These are phyloP conservation scores for Upupa epops DNA, from an alignment of 2,113 vertebrate species.

Conservation along the genomic window DNA sequence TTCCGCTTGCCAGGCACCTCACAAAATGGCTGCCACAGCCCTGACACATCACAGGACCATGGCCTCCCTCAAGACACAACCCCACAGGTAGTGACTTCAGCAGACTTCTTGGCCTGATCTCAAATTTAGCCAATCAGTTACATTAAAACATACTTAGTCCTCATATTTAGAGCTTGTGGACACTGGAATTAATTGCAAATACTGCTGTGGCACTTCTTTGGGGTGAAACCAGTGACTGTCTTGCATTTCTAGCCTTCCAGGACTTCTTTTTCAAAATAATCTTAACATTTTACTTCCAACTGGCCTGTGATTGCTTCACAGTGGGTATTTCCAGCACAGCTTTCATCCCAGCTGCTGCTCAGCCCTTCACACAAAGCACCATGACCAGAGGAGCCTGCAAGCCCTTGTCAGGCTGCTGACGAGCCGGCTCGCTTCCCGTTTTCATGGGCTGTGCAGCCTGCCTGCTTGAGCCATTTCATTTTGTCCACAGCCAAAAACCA, in stretches of 20 bases:
- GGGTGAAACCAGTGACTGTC: not conserved
- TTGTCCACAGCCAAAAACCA: conserved; percentile 26
- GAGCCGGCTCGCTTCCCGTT: not conserved
- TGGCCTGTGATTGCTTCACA: conserved; percentile 4
- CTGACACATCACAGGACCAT: accelerated
- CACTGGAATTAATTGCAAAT: not conserved
- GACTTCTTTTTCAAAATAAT: not conserved
- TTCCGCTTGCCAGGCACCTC: not conserved
- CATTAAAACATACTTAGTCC: not conserved
- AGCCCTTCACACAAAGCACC: not conserved
- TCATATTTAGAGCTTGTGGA: not conserved
- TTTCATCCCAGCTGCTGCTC: not conserved
- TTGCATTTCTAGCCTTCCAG: not conserved
- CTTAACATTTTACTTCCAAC: conserved; percentile 16
- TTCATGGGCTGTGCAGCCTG: conserved; percentile 35
- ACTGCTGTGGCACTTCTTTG: not conserved
- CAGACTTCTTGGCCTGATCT: conserved; percentile 25
- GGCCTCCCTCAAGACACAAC: not conserved
- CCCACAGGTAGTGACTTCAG: not conserved
- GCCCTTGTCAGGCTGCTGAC: not conserved
- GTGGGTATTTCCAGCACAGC: not conserved
- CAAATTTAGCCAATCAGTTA: not conserved
- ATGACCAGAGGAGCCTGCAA: not conserved
- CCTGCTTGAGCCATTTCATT: conserved; percentile 63
- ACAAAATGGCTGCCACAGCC: not conserved